phyloP scores from a whole-genome alignment of 2,113 vertebrate genomes.

The Lonchura striata region DNA sequence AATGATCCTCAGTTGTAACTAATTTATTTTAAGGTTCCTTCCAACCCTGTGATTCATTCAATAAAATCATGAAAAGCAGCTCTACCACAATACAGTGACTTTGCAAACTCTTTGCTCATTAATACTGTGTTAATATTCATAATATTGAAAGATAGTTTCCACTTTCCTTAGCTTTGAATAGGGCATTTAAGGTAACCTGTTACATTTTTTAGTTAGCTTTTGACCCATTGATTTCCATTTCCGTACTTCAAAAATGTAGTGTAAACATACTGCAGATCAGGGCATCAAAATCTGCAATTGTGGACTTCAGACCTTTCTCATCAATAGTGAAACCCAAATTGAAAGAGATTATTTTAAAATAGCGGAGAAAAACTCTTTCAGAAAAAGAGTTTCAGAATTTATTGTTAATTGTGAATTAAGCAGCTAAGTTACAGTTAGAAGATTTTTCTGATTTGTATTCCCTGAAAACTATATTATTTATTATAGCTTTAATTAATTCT shows the following conservation, averaged over 20 bases:
- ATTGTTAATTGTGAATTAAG: not conserved
- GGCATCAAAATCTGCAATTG: not conserved
- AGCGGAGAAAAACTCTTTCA: not conserved
- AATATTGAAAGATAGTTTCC: slow-evolving; percentile 12
- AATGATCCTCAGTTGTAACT: not conserved
- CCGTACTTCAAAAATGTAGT: not conserved
- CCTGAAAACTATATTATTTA: not conserved
- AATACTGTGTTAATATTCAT: not conserved
- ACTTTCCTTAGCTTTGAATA: not conserved
- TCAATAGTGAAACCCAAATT: not conserved
- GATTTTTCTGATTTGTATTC: not conserved
- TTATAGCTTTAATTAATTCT: not conserved
- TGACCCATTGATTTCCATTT: not conserved
- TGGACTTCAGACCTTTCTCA: not conserved
- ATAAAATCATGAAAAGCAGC: not conserved
- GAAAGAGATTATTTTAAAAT: not conserved
- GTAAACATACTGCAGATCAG: not conserved
- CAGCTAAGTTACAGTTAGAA: not conserved
- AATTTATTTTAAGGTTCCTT: not conserved
- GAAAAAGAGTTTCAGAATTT: not conserved
- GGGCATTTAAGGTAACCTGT: not conserved
- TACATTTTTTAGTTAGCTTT: not conserved
- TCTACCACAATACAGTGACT: not conserved
- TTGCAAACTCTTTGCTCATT: not conserved
- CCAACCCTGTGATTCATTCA: not conserved